phyloP scores from a whole-genome alignment of 2,113 vertebrate species.

The Silurus meridionalis region DNA sequence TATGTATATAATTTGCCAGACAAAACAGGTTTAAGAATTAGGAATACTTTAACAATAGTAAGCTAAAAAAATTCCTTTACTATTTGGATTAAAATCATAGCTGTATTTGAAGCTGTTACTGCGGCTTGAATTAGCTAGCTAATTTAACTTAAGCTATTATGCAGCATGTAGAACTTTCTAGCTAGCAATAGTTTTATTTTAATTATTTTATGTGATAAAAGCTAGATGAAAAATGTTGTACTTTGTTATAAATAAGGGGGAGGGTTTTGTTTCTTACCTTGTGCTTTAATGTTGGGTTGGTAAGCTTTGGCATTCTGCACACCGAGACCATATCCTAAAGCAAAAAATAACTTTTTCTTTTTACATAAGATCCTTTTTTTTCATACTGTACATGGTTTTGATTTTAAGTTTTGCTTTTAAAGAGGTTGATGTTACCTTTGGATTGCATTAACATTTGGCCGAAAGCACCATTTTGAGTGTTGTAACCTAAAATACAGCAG shows the following conservation, averaged over 20 bases:
- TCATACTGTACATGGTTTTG: not conserved
- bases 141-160: not conserved
- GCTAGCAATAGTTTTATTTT: not conserved
- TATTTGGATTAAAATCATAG: not conserved
- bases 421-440: constrained; percentile 36
- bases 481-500: constrained; percentile 40
- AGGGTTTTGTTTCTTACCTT: constrained; percentile 27
- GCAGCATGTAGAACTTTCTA: constrained; percentile 3
- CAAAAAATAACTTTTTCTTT: not conserved
- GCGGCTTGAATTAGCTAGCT: not conserved
- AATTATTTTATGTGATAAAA: not conserved
- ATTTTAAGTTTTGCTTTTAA: not conserved
- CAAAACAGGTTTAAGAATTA: not conserved
- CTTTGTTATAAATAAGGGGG: not conserved
- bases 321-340: constrained; percentile 29
- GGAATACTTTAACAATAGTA: not conserved
- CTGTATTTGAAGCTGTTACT: not conserved
- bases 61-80: not conserved
- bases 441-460: constrained; percentile 36
- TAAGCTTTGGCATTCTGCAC: constrained; percentile 15
- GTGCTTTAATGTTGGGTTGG: constrained; percentile 32
- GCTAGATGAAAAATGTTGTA: not conserved
- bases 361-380: not conserved
- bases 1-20: not conserved
- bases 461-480: constrained; percentile 34